phyloP scores from a whole-genome alignment of 30 jellyfish, hydroid and myxozoan genomes.

The Cassiopea andromeda region DNA sequence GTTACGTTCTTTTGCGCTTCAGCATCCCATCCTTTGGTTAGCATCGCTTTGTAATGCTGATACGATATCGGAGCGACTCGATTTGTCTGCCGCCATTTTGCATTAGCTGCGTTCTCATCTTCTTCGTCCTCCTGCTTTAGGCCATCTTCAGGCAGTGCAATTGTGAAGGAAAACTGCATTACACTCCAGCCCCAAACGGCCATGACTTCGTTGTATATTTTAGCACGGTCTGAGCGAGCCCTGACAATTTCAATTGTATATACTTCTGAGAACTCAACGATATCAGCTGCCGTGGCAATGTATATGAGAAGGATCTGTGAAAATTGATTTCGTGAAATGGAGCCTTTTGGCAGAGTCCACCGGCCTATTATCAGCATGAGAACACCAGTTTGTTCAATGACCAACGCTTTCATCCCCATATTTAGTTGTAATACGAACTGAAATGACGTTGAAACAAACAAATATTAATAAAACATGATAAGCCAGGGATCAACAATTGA shows the following conservation, averaged over 20 bases:
- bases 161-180: constrained; percentile 92
- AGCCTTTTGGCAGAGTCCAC: constrained; percentile 96
- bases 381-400: constrained; percentile 95
- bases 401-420: constrained; percentile 58
- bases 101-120: constrained; percentile 51
- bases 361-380: constrained; percentile 94
- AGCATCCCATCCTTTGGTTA: constrained; percentile 87
- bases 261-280: constrained; percentile 92
- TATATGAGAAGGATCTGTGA: constrained; percentile 92
- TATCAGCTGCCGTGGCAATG: constrained; percentile 99
- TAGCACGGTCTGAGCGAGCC: constrained; percentile 9
- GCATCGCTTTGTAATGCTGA: constrained; percentile 91
- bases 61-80: constrained; percentile 95
- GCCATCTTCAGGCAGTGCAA: constrained; percentile 97
- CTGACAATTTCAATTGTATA: constrained; percentile 78
- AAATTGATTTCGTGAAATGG: constrained; percentile 91
- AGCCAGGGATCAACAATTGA: too few relatives aligned
- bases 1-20: constrained; percentile 41
- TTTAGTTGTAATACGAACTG: constrained; percentile 58
- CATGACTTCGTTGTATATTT: constrained; percentile 82
- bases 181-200: constrained; percentile 96
- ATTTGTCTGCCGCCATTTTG: constrained; percentile 84
- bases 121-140: constrained; percentile 83
- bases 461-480: too few relatives aligned
- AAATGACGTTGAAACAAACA: too few relatives aligned